Conservation (phyloP, 2,797 vertebrate species). For the Pelochelys cantorii region DNA sequence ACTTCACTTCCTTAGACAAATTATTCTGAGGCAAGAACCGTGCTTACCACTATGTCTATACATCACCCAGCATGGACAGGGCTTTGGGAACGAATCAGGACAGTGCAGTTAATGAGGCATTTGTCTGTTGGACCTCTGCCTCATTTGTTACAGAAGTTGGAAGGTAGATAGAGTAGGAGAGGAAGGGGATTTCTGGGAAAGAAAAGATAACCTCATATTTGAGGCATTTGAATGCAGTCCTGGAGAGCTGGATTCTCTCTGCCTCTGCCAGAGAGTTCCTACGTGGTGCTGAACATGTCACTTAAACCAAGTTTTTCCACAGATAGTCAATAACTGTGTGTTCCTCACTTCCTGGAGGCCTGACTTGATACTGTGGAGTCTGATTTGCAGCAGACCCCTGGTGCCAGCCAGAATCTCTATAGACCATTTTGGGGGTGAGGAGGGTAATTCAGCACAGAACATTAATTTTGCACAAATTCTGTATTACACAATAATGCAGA, state of each 20-base stretch:
- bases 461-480: background rate
- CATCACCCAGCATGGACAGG: background rate
- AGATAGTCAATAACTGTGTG: background rate
- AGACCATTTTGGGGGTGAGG: no score
- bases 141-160: background rate
- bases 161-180: background rate
- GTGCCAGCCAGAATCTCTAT: no score
- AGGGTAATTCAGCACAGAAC: no score
- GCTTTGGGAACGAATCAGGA: background rate
- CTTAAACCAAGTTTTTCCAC: background rate
- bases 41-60: background rate
- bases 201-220: background rate
- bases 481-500: background rate
- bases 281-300: background rate
- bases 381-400: background rate
- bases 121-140: background rate
- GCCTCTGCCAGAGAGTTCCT: background rate
- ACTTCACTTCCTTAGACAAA: background rate
- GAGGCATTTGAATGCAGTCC: accelerated
- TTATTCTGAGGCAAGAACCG: background rate
- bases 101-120: background rate
- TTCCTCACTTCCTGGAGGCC: background rate
- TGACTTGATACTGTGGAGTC: background rate
- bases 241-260: background rate
- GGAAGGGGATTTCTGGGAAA: background rate